These are phyloP conservation scores for Andrena flavipes DNA, from an alignment of 2,888 invertebrate genomes.

Conservation along the genomic window DNA sequence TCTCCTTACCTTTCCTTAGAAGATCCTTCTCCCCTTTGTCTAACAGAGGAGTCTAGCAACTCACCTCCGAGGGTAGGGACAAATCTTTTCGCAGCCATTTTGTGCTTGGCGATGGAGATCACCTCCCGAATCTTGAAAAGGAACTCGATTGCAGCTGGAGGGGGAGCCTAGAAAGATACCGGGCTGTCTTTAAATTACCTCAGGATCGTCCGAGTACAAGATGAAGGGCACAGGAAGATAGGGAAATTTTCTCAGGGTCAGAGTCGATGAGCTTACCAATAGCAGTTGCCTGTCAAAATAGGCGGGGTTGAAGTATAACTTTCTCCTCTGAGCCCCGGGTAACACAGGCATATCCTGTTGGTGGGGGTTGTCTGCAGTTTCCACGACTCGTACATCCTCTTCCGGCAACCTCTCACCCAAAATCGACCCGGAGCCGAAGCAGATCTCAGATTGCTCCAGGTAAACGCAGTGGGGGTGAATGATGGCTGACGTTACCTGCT, in stretches of 20 bases:
- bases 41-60: neutral
- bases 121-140: conserved; percentile 95
- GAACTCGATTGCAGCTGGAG: conserved; percentile 95
- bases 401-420: conserved; percentile 90
- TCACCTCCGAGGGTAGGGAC: conserved; percentile 89
- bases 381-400: conserved; percentile 94
- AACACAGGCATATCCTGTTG: conserved; percentile 80
- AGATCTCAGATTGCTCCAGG: conserved; percentile 82
- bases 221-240: neutral
- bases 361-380: conserved; percentile 88
- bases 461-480: conserved; percentile 87
- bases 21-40: neutral
- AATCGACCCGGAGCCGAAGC: conserved; percentile 79
- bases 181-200: conserved; percentile 58
- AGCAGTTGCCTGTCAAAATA: conserved; percentile 95
- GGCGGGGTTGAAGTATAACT: conserved; percentile 95
- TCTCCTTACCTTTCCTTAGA: neutral
- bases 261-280: conserved; percentile 87
- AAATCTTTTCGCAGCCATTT: conserved; percentile 93
- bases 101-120: conserved; percentile 94
- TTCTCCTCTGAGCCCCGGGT: conserved; percentile 89
- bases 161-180: conserved; percentile 90
- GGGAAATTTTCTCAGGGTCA: neutral
- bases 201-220: neutral
- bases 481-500: conserved; percentile 89